Conservation (phyloP, 2,888 invertebrate genomes). For the Kuschelorhynchus macadamiae region DNA sequence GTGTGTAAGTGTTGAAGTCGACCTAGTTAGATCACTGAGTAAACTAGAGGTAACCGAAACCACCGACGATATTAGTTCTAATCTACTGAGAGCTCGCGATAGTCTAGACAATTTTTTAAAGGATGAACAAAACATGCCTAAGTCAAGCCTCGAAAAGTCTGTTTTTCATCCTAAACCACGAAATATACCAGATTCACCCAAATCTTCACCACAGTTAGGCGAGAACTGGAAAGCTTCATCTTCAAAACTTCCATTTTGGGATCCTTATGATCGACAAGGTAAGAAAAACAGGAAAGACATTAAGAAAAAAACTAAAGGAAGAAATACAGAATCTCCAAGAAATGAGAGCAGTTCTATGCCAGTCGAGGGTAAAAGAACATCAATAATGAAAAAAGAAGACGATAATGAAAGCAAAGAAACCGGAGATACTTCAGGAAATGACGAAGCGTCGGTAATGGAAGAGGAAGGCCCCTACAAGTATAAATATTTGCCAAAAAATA, state of each 20-base stretch:
- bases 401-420: not conserved
- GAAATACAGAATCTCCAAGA: conserved; percentile 43
- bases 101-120: conserved; percentile 62
- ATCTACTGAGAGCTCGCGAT: conserved; percentile 60
- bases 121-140: conserved; percentile 55
- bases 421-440: conserved; percentile 25
- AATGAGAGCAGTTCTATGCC: conserved; percentile 48
- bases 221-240: conserved; percentile 47
- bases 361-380: conserved; percentile 43
- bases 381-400: conserved; percentile 36
- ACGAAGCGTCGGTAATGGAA: conserved; percentile 44
- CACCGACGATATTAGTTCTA: conserved; percentile 33
- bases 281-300: conserved; percentile 61
- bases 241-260: conserved; percentile 59
- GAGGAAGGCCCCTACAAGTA: conserved; percentile 56
- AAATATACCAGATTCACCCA: conserved; percentile 53
- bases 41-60: conserved; percentile 45
- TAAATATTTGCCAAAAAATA: conserved; percentile 65
- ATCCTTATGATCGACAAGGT: conserved; percentile 62
- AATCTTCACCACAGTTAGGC: conserved; percentile 53
- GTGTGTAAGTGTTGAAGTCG: conserved; percentile 50
- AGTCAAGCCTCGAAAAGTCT: conserved; percentile 24
- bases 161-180: conserved; percentile 33
- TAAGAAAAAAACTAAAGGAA: conserved; percentile 54
- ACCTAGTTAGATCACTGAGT: conserved; percentile 46